phyloP scores from a whole-genome alignment of 2,113 vertebrate genomes.

The Centropus unirufus region DNA sequence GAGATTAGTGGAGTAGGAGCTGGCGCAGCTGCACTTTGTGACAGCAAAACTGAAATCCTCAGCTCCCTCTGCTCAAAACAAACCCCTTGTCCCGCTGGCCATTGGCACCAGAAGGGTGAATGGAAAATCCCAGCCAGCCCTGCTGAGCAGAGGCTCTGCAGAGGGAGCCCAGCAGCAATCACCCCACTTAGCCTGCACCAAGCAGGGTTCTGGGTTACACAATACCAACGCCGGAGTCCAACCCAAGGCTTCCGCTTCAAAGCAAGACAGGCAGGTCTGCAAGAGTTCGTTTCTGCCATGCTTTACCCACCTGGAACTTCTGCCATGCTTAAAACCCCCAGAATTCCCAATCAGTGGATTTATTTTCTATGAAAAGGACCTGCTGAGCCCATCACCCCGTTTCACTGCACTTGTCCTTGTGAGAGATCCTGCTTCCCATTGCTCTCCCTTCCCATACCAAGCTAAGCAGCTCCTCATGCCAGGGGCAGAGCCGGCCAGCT shows the following conservation, averaged over 20 bases:
- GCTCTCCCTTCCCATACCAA: neutral
- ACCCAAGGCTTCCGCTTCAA: neutral
- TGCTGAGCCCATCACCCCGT: neutral
- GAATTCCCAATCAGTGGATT: neutral
- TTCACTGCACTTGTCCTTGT: neutral
- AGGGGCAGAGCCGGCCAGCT: too few relatives aligned
- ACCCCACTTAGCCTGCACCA: neutral
- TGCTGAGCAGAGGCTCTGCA: neutral
- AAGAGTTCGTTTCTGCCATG: accelerated
- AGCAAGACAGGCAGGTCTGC: accelerated
- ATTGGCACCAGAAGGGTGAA: neutral
- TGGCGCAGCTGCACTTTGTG: neutral
- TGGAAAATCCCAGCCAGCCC: neutral
- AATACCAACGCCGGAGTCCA: neutral
- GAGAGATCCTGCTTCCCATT: neutral
- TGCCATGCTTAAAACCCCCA: accelerated
- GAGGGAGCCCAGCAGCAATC: neutral
- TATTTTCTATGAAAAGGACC: accelerated
- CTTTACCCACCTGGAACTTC: neutral
- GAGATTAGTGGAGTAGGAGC: neutral
- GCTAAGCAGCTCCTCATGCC: neutral
- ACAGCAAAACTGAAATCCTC: neutral
- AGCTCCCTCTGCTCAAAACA: neutral
- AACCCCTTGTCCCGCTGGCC: neutral
- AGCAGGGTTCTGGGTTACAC: neutral